Percentiles rank a stretch among this genome's conserved stretches.
Conservation (phyloP, 2,888 invertebrate species). For the Nemotelus pantherinus region DNA sequence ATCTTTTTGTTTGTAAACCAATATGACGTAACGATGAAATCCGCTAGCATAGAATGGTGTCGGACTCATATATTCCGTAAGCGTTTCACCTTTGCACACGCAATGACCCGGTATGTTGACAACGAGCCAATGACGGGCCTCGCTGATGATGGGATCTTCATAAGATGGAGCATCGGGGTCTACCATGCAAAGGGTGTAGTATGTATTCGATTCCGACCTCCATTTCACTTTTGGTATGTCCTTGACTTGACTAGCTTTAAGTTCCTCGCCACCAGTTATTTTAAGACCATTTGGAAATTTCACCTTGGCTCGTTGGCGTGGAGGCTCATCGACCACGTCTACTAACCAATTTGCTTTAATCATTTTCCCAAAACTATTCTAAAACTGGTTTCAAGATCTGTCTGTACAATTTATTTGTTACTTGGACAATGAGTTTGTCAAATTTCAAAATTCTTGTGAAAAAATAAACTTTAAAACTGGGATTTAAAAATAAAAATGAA, state of each 20-base stretch:
- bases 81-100: conserved; percentile 67
- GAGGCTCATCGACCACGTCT: conserved; percentile 75
- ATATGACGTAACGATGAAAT: conserved; percentile 71
- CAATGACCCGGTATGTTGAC: conserved; percentile 56
- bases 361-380: conserved; percentile 10
- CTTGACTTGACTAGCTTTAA: conserved; percentile 77
- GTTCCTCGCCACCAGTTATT: conserved; percentile 71
- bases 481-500: too few species aligned
- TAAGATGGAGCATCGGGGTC: conserved; percentile 76
- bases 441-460: too few species aligned
- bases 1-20: conserved; percentile 71
- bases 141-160: conserved; percentile 58
- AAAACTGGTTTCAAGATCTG: too few species aligned
- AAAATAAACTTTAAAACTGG: too few species aligned
- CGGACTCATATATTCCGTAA: conserved; percentile 70
- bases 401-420: too few species aligned
- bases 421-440: too few species aligned
- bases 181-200: conserved; percentile 78
- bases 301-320: conserved; percentile 67
- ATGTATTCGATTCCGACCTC: conserved; percentile 65
- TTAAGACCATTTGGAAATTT: conserved; percentile 59
- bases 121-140: conserved; percentile 20
- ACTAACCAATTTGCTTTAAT: conserved; percentile 71
- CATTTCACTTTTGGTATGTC: conserved; percentile 73
- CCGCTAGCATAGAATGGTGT: conserved; percentile 70